phyloP scores from a whole-genome alignment of 1,140 invertebrate genomes.

The Drosophila quadrilineata region DNA sequence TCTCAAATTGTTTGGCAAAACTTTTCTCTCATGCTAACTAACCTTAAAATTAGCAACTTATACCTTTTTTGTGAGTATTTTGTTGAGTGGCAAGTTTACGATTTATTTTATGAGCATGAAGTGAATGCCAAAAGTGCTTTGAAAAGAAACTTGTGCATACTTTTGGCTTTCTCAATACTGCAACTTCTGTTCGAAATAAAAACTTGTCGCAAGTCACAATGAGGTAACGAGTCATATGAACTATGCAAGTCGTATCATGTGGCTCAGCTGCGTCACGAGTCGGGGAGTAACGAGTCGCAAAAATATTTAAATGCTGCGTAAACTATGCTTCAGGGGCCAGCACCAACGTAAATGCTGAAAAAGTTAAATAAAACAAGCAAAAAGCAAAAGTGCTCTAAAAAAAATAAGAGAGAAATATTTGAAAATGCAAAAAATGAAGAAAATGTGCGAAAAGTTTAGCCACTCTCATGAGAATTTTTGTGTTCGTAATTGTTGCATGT shows the following conservation, averaged over 20 bases:
- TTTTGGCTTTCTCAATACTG: constrained; percentile 32
- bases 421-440: constrained; percentile 15
- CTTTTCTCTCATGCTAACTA: too few relatives aligned
- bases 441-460: constrained; percentile 46
- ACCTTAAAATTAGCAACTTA: too few relatives aligned
- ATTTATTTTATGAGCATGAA: background rate
- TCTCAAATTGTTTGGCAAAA: too few relatives aligned
- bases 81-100: background rate
- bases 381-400: background rate
- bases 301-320: constrained; percentile 37
- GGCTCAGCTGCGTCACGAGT: constrained; percentile 8
- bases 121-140: background rate
- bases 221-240: background rate
- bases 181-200: constrained; percentile 2
- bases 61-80: background rate
- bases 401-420: constrained; percentile 1
- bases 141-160: constrained; percentile 49
- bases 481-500: constrained; percentile 26
- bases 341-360: constrained; percentile 6
- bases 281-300: constrained; percentile 24
- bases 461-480: constrained; percentile 13
- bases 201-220: constrained; percentile 22
- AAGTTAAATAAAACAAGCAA: constrained; percentile 7
- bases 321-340: constrained; percentile 35
- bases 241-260: background rate